Conservation (phyloP, 2,113 vertebrate species). For the Chaetura pelagica region DNA sequence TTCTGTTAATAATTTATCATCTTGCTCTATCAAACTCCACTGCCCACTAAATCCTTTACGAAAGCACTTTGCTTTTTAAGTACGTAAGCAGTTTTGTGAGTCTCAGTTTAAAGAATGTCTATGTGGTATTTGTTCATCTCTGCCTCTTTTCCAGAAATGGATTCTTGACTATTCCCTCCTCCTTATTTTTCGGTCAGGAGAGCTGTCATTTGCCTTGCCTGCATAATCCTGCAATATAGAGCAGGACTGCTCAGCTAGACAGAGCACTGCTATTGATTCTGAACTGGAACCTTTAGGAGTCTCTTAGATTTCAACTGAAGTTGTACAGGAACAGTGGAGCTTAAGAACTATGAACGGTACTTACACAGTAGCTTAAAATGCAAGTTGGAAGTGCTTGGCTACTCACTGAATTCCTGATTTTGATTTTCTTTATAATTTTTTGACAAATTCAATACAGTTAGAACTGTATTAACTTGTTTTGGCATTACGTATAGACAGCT, state of each 20-base stretch:
- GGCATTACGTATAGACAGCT: constrained; percentile 19
- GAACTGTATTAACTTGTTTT: neutral
- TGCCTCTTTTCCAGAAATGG: neutral
- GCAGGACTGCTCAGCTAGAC: neutral
- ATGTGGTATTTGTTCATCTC: neutral
- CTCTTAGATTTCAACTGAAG: neutral
- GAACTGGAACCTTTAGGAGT: neutral
- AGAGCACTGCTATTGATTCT: neutral
- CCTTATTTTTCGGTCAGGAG: neutral
- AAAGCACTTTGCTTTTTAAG: neutral
- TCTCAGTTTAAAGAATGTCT: neutral
- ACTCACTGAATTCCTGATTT: neutral
- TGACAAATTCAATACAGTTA: neutral
- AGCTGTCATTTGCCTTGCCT: neutral
- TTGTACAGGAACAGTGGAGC: neutral
- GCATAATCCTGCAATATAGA: neutral
- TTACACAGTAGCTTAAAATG: neutral
- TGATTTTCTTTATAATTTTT: neutral
- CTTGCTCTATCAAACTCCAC: neutral
- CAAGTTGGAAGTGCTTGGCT: neutral
- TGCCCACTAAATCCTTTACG: neutral
- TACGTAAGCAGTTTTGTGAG: neutral
- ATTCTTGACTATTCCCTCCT: neutral
- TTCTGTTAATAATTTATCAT: neutral
- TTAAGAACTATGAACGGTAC: neutral